Evolutionary conservation across 1,140 invertebrate species (phyloP), one percentile per base, ranked within the genome.

Genomic region (Dinoponera quadriceps): DNA sequence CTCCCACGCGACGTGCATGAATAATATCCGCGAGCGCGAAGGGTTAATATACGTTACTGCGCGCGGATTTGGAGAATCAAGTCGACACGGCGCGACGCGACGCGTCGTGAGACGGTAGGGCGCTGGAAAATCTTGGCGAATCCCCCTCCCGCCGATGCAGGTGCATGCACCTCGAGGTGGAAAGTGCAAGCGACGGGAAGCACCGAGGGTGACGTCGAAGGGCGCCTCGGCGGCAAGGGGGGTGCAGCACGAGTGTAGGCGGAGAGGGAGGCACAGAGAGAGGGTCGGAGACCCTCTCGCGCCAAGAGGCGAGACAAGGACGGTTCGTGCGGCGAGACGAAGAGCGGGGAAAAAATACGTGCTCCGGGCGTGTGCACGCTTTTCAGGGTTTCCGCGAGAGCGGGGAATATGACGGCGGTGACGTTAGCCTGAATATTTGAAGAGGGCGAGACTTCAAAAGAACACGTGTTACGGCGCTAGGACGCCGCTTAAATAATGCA

Each of bases 401-500:
- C 88, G 91, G 86, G 91, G 91, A 91, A 93, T 93, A 92, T 93
- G 92, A 93, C 90, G 92, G 92, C 90, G 92, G 92, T 93, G 92
- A 93, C 92, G 93, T 93, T 91, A 93, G 90, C 89, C 81, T 94
- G 92, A 94, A 94, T 94, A 94, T 94, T 94, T 94, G 87, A 94
- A 93, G 91, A 91, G 92, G 92, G 90, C 91, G 91, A 92, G 91
- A 94, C 93, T 93, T 94, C 93, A 94, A 94, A 94, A 94, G 93
- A 94, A 94, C 93, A 94, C 92, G 93, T 94, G 93, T 93, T 93
- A 93, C 92, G 87, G 90, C 90, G 91, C 89, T 92, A 93, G 92
- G 91, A 94, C 92, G 92, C 91, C 92, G 91, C 91, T 93, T 94
- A 94, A 94, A 94, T 94, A 93, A 94, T 94, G 93, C 93, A 94